Evolutionary conservation across 30 jellyfish, hydroid and myxozoan species (phyloP).

Genomic region (Aurelia sp.): DNA sequence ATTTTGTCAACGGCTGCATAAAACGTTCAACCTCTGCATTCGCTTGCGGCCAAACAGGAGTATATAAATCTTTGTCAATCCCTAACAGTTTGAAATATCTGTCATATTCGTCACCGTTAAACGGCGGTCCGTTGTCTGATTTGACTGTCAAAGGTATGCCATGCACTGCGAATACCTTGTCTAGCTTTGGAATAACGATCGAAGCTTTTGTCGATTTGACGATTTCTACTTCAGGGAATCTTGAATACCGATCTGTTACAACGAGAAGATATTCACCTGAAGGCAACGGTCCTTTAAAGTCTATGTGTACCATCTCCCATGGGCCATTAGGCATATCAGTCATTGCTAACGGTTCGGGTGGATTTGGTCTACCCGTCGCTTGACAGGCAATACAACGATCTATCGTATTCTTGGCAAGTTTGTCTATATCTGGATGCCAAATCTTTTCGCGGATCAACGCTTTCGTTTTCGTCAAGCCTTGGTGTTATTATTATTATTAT

Average conservation of each 20-base stretch:
- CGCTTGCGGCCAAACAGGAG: constrained; percentile 50
- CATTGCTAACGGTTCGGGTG: constrained; percentile 28
- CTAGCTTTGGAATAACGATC: constrained; percentile 15
- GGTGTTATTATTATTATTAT: too few relatives aligned
- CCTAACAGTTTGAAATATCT: constrained; percentile 5
- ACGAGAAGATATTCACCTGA: constrained; percentile 11
- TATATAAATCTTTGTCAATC: constrained; percentile 10
- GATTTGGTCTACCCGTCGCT: constrained; percentile 22
- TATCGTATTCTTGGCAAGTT: constrained; percentile 2
- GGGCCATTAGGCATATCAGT: constrained; percentile 21
- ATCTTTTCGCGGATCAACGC: constrained; percentile 11
- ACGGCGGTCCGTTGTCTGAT: constrained; percentile 25
- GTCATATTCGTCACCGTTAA: constrained; percentile 1
- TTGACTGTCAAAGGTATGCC: constrained; percentile 20
- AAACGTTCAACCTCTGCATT: constrained; percentile 7
- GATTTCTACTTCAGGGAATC: constrained; percentile 47
- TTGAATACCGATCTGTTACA: constrained; percentile 23
- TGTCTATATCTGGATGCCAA: constrained; percentile 26
- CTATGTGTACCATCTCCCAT: constrained; percentile 12
- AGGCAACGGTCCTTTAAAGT: constrained; percentile 33
- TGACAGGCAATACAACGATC: constrained; percentile 12
- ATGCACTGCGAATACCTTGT: constrained; percentile 18
- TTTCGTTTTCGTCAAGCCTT: constrained; percentile 23
- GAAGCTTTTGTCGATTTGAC: constrained; percentile 15
- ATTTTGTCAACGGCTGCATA: constrained; percentile 15